phyloP scores from a whole-genome alignment of 2,797 vertebrate species.

The Pangasius macronema region DNA sequence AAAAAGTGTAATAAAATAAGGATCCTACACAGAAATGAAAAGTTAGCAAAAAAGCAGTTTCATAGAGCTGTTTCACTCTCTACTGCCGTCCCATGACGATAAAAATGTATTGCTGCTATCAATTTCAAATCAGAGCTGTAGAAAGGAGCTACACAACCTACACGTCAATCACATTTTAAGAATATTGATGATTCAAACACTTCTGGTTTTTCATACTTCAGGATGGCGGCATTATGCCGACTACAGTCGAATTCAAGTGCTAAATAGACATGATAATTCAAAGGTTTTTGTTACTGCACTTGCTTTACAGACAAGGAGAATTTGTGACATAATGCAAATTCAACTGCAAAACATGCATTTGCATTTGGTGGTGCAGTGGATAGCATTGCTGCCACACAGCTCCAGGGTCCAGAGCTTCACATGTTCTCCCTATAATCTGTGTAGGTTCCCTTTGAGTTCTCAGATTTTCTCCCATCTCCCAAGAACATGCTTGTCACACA shows the following conservation, averaged over 20 bases:
- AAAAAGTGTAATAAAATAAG: slow-evolving; percentile 3
- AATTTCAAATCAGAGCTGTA: neutral
- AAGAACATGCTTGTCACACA: neutral
- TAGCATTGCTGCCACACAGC: neutral
- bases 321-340: neutral
- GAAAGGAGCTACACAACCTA: neutral
- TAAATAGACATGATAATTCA: neutral
- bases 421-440: neutral
- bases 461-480: neutral
- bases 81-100: neutral
- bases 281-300: neutral
- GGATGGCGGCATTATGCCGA: neutral
- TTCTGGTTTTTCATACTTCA: neutral
- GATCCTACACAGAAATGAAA: neutral
- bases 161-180: neutral
- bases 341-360: neutral
- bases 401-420: neutral
- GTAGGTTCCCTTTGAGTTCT: neutral
- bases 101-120: slow-evolving; percentile 4
- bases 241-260: neutral
- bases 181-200: neutral
- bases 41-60: neutral
- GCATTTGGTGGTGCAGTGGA: neutral
- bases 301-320: neutral
- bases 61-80: neutral